Evolutionary conservation across 2,888 invertebrate genomes (phyloP).

Genomic region (Drosophila anomelani): DNA sequence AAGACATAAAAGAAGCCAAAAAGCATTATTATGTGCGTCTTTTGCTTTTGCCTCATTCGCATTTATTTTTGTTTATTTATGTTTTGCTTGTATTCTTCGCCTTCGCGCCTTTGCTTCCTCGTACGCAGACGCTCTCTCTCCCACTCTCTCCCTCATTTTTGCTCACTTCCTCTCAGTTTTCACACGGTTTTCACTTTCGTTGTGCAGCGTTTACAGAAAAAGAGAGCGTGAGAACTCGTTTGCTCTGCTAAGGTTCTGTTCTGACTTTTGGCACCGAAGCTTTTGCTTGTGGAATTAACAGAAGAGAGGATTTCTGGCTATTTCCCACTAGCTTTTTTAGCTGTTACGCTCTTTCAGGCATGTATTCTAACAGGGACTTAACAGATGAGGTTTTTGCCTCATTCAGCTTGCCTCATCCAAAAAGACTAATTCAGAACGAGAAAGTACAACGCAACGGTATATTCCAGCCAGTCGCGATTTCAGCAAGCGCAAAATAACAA

Average conservation of each 20-base stretch:
- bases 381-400: no score
- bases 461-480: conserved; percentile 48
- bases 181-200: conserved; percentile 73
- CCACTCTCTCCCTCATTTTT: conserved; percentile 30
- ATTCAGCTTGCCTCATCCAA: no score
- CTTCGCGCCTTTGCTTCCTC: conserved; percentile 61
- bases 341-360: no score
- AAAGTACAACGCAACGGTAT: conserved; percentile 83
- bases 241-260: conserved; percentile 33
- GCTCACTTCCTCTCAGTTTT: conserved; percentile 40
- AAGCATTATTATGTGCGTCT: conserved; percentile 38
- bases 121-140: conserved; percentile 41
- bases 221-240: conserved; percentile 11
- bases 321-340: no score
- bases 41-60: conserved; percentile 64
- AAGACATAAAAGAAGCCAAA: neutral
- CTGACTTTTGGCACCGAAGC: conserved; percentile 29
- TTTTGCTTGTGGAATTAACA: conserved; percentile 13
- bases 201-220: conserved; percentile 61
- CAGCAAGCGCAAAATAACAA: conserved; percentile 24
- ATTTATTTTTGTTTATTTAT: conserved; percentile 81
- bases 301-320: no score
- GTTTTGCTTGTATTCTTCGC: conserved; percentile 73
- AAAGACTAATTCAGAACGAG: conserved; percentile 67
- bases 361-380: no score